Conservation (phyloP, 1,140 invertebrate species). For the Phthorimaea operculella region DNA sequence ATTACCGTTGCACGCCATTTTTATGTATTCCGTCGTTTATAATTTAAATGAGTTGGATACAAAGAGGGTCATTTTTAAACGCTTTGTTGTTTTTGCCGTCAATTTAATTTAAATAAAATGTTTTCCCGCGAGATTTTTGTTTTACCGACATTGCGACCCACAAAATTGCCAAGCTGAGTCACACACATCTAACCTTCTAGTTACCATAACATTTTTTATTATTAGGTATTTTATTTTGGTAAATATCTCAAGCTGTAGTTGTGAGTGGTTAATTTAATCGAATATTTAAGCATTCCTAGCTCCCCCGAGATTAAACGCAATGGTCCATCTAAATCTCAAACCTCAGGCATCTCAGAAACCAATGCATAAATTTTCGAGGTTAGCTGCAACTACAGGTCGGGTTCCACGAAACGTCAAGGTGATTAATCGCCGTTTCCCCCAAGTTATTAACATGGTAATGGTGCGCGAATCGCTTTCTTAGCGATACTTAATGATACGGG, state of each 20-base stretch:
- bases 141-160: too few relatives aligned
- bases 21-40: slow-evolving; percentile 48
- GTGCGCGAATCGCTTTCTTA: slow-evolving; percentile 63
- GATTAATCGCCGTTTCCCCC: slow-evolving; percentile 62
- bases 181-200: too few relatives aligned
- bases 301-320: neutral
- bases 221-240: too few relatives aligned
- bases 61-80: slow-evolving; percentile 13
- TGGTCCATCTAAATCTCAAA: neutral
- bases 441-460: slow-evolving; percentile 66
- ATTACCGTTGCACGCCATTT: slow-evolving; percentile 51
- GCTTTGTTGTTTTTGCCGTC: neutral
- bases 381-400: slow-evolving; percentile 29
- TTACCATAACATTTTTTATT: too few relatives aligned
- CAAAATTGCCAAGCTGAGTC: too few relatives aligned
- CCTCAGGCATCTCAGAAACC: slow-evolving; percentile 25
- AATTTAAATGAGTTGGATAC: slow-evolving; percentile 53
- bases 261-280: too few relatives aligned
- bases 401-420: slow-evolving; percentile 54
- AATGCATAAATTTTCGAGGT: slow-evolving; percentile 59
- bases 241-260: too few relatives aligned
- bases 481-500: slow-evolving; percentile 64
- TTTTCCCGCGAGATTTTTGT: too few relatives aligned
- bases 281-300: too few relatives aligned
- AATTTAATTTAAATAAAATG: neutral